A percentile compares a stretch with the other conserved stretches of the same genome.
phyloP scores from a whole-genome alignment of 1,140 invertebrate species.

The Pantala flavescens region DNA sequence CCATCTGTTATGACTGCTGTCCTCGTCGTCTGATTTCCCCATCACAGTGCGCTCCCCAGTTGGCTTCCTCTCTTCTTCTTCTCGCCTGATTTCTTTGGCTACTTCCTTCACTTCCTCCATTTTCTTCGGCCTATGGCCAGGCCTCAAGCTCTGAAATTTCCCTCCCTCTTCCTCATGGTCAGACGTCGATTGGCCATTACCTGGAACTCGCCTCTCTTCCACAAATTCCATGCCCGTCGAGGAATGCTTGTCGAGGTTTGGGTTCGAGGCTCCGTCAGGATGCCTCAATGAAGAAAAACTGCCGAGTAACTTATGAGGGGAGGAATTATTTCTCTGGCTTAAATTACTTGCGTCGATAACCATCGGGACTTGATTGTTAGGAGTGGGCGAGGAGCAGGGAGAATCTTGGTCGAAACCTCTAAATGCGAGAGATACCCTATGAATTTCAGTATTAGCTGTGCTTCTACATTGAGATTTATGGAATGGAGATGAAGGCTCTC shows the following conservation, averaged over 20 bases:
- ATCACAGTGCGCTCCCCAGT: conserved; percentile 36
- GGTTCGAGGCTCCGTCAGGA: conserved; percentile 84
- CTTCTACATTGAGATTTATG: not conserved
- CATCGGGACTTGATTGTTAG: not conserved
- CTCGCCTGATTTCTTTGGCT: not conserved
- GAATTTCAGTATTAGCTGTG: not conserved
- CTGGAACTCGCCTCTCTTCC: conserved; percentile 40
- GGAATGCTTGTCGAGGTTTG: conserved; percentile 66
- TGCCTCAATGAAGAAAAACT: conserved; percentile 68
- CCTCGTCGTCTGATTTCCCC: conserved; percentile 40
- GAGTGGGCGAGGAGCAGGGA: not conserved
- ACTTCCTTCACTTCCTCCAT: not conserved
- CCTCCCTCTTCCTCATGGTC: conserved; percentile 46
- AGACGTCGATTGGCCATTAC: conserved; percentile 53
- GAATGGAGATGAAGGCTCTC: not conserved
- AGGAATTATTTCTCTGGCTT: not conserved
- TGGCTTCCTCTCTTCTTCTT: not conserved
- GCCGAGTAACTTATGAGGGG: conserved; percentile 23
- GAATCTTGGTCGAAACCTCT: not conserved
- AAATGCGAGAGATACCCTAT: not conserved
- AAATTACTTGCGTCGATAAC: not conserved
- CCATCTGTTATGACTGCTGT: conserved; percentile 27
- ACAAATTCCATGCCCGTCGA: conserved; percentile 26
- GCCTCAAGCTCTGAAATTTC: conserved; percentile 38
- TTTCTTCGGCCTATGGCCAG: not conserved